Evolutionary conservation across 2,113 vertebrate species (phyloP).

Genomic region (Aldabrachelys gigantea): DNA sequence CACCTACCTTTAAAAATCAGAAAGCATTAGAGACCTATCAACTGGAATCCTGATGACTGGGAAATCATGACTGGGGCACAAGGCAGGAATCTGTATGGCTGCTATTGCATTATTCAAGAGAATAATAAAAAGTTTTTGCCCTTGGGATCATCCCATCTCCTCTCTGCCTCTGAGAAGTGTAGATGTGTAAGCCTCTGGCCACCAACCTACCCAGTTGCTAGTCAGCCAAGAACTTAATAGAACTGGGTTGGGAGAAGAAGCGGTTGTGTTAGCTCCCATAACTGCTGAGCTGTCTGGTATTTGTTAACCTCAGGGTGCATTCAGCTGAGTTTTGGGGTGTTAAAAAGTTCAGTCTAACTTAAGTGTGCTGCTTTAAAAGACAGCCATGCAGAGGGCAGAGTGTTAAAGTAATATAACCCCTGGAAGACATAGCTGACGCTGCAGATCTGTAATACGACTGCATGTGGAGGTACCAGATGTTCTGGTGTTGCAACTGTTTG

Average conservation of each 20-base stretch:
- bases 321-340: neutral
- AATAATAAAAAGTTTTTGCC: neutral
- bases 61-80: neutral
- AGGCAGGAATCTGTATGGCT: neutral
- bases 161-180: neutral
- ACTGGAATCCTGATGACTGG: slow-evolving; percentile 34
- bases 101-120: slow-evolving; percentile 16
- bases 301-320: neutral
- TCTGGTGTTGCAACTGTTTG: neutral
- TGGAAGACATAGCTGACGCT: neutral
- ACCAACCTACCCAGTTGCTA: neutral
- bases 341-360: neutral
- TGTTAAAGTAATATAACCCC: neutral
- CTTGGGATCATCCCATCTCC: fast-evolving
- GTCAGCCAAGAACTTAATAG: neutral
- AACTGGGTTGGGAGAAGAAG: neutral
- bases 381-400: neutral
- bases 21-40: neutral
- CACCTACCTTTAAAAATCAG: neutral
- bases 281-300: neutral
- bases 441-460: neutral
- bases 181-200: neutral
- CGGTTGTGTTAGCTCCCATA: neutral
- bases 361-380: neutral
- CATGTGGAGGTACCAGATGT: neutral